Evolutionary conservation across 2,888 invertebrate genomes (phyloP), one percentile per base, ranked within the genome.

Genomic region (Meta bourneti): DNA sequence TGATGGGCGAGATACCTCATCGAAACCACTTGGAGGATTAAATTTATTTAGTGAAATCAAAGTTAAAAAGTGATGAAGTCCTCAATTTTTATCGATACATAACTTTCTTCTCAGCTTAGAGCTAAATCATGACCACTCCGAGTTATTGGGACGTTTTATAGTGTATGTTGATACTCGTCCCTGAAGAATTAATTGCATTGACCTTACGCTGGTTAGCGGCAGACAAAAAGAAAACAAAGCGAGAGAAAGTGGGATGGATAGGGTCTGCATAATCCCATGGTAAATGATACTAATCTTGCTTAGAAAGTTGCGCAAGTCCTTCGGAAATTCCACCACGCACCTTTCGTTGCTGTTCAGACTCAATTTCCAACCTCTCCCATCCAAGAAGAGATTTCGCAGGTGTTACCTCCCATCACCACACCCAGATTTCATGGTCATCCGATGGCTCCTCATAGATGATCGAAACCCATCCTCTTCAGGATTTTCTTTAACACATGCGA

Each of bases 351-450:
- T 34, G 34, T 2, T 34, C 34, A 34, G 34, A 34, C 61, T 61
- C 61, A 11, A 61, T 61, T 61, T 61, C 61, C 8, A 61, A 61
- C 61, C 61, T 52, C 52, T 78, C 71, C 71, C 72, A 34, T 72
- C 7, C n/a, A 49, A 72, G 13, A 51, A 83, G 19, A 78, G 34
- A 75, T 13, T 49, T 48, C 34, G 85, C 85, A 85, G 85, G 85
- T 85, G 85, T 77, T 74, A 52, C 48, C 34, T 16, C 49, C 51
- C 13, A 78, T 61, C 49, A 79, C 86, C 86, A 61, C 86, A 70
- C 86, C 86, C 78, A 70, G n/a, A 7, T 79, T 20, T 79, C 86
- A 86, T 71, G 86, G 86, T 71, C 79, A 71, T 9, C 49, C 6
- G 78, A 52, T 77, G 51, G 51, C 61, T 61, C 16, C 61, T 61